Base-by-base conservation (phyloP, 2,113 vertebrate genomes). In the Ammodytes marinus region DNA sequence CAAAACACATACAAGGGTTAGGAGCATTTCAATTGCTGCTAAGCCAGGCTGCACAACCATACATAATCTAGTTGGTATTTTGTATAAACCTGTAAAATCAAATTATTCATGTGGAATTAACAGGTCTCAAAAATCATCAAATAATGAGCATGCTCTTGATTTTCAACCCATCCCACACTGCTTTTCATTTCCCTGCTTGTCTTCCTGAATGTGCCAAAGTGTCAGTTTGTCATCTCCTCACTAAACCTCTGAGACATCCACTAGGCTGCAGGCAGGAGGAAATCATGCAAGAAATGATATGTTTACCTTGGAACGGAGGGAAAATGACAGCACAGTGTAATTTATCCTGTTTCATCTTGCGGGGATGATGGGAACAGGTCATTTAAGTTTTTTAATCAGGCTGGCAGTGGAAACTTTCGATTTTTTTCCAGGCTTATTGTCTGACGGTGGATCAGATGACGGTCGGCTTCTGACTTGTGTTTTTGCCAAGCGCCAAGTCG, bases 221-320 rank as follows among this genome's bases (percentile, higher is more conserved):
- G 79, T 75, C 80, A 76, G 63, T 68, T 52, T 47, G 10, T 27
- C 63, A 55, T 67, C 64, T 54, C 43, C 46, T 54, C 55, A 2
- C 66, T 65, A 45, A 74, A 67, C 58, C 79, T 74, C 77, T 80
- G 49, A 39, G 81, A 60, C 66, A 64, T 59, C 80, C 39, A 14
- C 67, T 83, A 2, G 70, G 80, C 88, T 77, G 77, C 69, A 83
- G 87, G 87, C 69, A 12, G 77, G 58, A 52, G 79, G 74, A 88
- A 88, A 80, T 87, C 83, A 85, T 47, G 80, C 85, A 66, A 74
- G 78, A 82, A 83, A 86, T 83, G 6, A 77, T 80, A 50, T 87
- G 88, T 89, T 92, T 88, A 87, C 82, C 42, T 88, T 59, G 73
- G 58, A 82, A 76, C 59, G 59, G 66, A 60, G 66, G 69, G 65